Percentiles rank a stretch among this genome's conserved stretches.
These are phyloP conservation scores for Linepithema humile DNA, from an alignment of 1,140 invertebrate genomes.

Conservation along the genomic window DNA sequence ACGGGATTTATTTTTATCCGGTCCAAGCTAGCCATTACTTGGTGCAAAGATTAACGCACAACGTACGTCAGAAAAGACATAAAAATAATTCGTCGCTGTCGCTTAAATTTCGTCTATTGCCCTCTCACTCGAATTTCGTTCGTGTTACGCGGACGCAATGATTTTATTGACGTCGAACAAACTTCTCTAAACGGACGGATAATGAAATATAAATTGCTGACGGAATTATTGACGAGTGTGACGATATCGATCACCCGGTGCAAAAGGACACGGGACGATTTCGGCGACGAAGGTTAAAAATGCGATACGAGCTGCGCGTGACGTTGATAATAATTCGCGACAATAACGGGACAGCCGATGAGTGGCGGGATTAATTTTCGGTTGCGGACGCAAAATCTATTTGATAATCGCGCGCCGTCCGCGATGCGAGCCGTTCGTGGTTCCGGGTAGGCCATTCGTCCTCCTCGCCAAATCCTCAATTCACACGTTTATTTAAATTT, in stretches of 20 bases:
- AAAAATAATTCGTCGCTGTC: neutral
- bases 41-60: constrained; percentile 14
- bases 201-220: constrained; percentile 43
- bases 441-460: neutral
- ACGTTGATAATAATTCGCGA: constrained; percentile 27
- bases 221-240: constrained; percentile 42
- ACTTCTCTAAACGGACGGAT: constrained; percentile 25
- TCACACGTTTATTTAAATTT: constrained; percentile 44
- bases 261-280: constrained; percentile 24
- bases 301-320: constrained; percentile 15
- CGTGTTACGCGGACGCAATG: neutral
- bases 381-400: constrained; percentile 17
- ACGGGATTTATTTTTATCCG: neutral
- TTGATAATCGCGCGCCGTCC: neutral
- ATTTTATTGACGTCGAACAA: constrained; percentile 46
- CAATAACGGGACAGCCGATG: neutral
- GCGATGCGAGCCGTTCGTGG: neutral
- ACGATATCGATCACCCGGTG: constrained; percentile 41
- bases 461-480: neutral
- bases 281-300: constrained; percentile 41
- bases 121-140: neutral
- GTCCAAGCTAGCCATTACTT: neutral
- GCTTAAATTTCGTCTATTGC: neutral
- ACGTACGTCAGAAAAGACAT: neutral
- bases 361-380: constrained; percentile 38